phyloP scores from a whole-genome alignment of 64 coral and sea anemone species.

The Orbicella faveolata region DNA sequence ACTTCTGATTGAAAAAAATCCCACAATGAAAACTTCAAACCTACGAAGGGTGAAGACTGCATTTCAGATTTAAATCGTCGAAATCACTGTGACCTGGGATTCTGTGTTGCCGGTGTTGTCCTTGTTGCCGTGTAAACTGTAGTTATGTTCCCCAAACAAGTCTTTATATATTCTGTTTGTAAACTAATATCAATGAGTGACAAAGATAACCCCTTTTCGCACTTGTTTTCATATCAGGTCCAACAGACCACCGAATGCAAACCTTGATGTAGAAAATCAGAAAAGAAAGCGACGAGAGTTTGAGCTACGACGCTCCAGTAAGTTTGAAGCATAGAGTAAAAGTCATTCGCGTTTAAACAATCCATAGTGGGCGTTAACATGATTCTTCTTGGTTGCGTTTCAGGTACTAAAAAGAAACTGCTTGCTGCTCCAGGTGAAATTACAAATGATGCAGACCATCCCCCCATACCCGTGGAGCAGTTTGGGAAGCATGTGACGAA shows the following conservation, averaged over 20 bases:
- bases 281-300: slow-evolving; percentile 61
- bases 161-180: too few relatives aligned
- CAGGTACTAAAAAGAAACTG: slow-evolving; percentile 55
- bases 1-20: too few relatives aligned
- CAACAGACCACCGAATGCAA: slow-evolving; percentile 64
- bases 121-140: too few relatives aligned
- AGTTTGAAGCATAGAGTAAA: neutral
- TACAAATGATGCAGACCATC: slow-evolving; percentile 83
- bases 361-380: neutral
- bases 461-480: slow-evolving; percentile 67
- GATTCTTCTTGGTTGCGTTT: neutral
- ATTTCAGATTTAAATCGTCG: too few relatives aligned
- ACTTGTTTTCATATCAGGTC: slow-evolving; percentile 16
- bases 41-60: too few relatives aligned
- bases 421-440: slow-evolving; percentile 69
- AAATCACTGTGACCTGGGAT: too few relatives aligned
- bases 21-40: too few relatives aligned
- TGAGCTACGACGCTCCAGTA: slow-evolving; percentile 67
- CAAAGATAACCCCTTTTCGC: neutral
- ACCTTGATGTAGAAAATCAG: slow-evolving; percentile 73
- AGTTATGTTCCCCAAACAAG: too few relatives aligned
- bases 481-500: slow-evolving; percentile 91
- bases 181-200: neutral
- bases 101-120: too few relatives aligned
- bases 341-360: neutral